These are phyloP conservation scores for Gerris buenoi DNA, from an alignment of 1,140 invertebrate genomes.

Conservation along the genomic window DNA sequence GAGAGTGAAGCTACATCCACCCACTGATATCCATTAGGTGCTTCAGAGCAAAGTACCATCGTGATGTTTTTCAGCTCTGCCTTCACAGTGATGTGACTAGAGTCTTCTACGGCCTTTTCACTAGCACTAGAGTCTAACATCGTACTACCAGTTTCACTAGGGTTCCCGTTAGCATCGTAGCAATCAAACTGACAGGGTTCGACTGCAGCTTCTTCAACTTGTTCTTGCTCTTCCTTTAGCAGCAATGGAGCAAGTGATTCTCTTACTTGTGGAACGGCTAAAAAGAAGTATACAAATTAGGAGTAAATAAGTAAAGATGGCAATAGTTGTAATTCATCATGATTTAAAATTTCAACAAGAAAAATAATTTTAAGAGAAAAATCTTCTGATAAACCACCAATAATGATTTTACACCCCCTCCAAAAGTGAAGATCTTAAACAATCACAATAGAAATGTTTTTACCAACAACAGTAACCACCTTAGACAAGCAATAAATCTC, in stretches of 20 bases:
- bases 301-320: neutral
- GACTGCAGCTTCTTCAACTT: too few species aligned
- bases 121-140: neutral
- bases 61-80: neutral
- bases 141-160: neutral
- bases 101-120: neutral
- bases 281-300: conserved; percentile 4
- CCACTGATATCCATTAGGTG: conserved; percentile 23
- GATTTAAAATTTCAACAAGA: neutral
- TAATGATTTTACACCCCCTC: too few species aligned
- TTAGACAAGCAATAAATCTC: too few species aligned
- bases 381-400: too few species aligned
- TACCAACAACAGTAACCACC: too few species aligned
- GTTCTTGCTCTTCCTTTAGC: conserved; percentile 1
- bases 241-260: neutral
- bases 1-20: conserved; percentile 27
- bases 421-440: too few species aligned
- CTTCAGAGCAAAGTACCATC: conserved; percentile 24
- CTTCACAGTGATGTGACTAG: neutral
- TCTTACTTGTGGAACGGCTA: neutral
- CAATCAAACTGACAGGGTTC: too few species aligned
- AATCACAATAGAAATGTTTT: too few species aligned
- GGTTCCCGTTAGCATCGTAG: too few species aligned
- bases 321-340: too few species aligned
- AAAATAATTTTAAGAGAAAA: neutral